Base-by-base conservation (phyloP, 2,113 vertebrate genomes). In the Phrynocephalus versicolor region DNA sequence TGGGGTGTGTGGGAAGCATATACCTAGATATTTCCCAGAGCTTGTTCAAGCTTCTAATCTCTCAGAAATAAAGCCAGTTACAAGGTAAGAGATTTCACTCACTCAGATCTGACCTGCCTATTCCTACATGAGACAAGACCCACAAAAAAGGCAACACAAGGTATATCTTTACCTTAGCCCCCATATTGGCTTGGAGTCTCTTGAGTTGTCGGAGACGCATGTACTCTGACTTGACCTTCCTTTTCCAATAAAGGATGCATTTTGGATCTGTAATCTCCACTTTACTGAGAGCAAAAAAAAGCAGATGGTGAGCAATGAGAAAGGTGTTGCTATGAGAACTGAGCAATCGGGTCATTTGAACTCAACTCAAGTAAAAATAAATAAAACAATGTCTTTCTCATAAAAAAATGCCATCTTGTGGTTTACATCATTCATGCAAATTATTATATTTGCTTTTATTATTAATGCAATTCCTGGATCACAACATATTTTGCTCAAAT, bases 161-260 rank as follows among this genome's bases (percentile, higher is more conserved):
- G n/a, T n/a, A 27, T 51, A 79, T 37, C 60, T 80, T 85, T 91
- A 99, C 99, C 97, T 99, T 98, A 5, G 99, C 98, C 91, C 96
- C 94, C 98, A 98, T 88, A 94, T 98, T 96, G 60, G 98, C 95
- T 96, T 98, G 96, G 94, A 98, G 95, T 88, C 98, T 97, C 90
- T 98, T 99, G 73, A 99, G 96, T 82, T 99, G 99, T 88, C 98
- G 97, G 14, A 99, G 98, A 2, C 98, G 96, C 98, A 99, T 99
- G 6, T 99, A 99, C 89, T 99, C 98, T 0, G 98, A 98, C 90
- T 98, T 99, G 87, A 99, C 98, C 90, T 98, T 98, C 88, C 97
- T 97, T 85, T 98, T 98, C 99, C 98, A 99, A 83, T 98, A 98
- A 33, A 97, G 96, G 77, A 96, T 97, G 8, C 97, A 97, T 82